phyloP scores from a whole-genome alignment of 2,113 vertebrate genomes.

The Neolamprologus ventralis region DNA sequence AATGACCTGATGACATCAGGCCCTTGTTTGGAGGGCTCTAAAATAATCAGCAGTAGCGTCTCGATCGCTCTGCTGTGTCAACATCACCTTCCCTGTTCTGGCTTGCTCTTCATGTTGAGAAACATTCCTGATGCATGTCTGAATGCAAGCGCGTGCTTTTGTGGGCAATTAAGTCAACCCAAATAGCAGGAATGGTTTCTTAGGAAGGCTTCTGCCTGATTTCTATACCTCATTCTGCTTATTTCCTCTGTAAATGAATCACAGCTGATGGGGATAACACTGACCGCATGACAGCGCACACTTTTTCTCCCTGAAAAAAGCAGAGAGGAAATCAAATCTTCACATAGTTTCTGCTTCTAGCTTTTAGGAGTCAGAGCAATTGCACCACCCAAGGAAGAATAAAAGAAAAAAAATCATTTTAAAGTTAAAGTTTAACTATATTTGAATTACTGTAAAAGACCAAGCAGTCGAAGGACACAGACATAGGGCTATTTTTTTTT shows the following conservation, averaged over 20 bases:
- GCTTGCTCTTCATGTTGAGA: constrained; percentile 47
- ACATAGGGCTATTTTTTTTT: not conserved
- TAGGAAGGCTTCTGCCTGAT: not conserved
- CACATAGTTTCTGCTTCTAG: not conserved
- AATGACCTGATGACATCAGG: constrained; percentile 43
- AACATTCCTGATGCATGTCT: constrained; percentile 47
- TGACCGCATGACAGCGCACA: constrained; percentile 35
- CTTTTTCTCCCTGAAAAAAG: not conserved
- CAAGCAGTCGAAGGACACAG: not conserved
- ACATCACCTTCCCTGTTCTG: constrained; percentile 48
- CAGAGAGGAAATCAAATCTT: not conserved
- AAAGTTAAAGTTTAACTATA: not conserved
- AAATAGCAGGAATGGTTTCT: not conserved
- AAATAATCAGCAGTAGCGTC: constrained; percentile 48
- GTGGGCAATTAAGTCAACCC: constrained; percentile 4
- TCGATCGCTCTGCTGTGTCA: constrained; percentile 48
- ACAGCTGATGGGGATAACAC: constrained; percentile 37
- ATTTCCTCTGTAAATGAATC: constrained; percentile 39
- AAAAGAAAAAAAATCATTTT: not conserved
- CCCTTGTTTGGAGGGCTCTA: constrained; percentile 17
- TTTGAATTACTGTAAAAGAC: not conserved
- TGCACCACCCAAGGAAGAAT: not conserved
- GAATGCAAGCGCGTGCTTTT: not conserved
- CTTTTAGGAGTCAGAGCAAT: not conserved
- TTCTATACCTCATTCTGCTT: constrained; percentile 18